These are phyloP conservation scores for Bufo gargarizans DNA, from an alignment of 2,113 vertebrate genomes.

Conservation along the genomic window DNA sequence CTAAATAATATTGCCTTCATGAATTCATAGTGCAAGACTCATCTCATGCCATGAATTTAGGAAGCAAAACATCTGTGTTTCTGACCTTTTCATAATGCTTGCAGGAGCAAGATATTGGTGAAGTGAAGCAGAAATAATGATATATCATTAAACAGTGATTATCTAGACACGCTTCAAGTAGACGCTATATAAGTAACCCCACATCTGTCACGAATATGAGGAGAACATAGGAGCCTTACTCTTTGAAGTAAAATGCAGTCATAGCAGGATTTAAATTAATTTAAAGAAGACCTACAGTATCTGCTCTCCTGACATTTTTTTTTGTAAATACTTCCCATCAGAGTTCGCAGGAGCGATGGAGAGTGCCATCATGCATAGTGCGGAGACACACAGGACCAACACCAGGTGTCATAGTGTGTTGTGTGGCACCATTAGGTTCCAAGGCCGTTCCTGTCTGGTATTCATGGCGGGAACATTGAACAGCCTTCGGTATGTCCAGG, in stretches of 20 bases:
- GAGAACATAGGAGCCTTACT: neutral
- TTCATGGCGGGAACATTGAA: too few relatives aligned
- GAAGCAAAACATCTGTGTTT: neutral
- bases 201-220: neutral
- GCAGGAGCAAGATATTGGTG: conserved; percentile 22
- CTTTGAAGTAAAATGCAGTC: neutral
- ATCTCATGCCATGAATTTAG: neutral
- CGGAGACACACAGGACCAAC: too few relatives aligned
- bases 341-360: neutral
- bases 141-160: conserved; percentile 39
- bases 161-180: conserved; percentile 21
- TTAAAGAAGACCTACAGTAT: neutral
- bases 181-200: neutral
- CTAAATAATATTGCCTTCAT: neutral
- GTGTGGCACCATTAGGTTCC: too few relatives aligned
- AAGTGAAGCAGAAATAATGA: conserved; percentile 37
- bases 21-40: neutral
- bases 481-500: too few relatives aligned
- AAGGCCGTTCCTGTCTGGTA: too few relatives aligned
- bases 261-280: neutral
- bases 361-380: too few relatives aligned
- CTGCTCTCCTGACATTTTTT: neutral
- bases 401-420: too few relatives aligned
- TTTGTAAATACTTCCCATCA: neutral
- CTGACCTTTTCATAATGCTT: conserved; percentile 7